A percentile compares a stretch with the other conserved stretches of the same genome.
Evolutionary conservation across 2,888 invertebrate genomes (phyloP).

Genomic region (Venusia cambrica): DNA sequence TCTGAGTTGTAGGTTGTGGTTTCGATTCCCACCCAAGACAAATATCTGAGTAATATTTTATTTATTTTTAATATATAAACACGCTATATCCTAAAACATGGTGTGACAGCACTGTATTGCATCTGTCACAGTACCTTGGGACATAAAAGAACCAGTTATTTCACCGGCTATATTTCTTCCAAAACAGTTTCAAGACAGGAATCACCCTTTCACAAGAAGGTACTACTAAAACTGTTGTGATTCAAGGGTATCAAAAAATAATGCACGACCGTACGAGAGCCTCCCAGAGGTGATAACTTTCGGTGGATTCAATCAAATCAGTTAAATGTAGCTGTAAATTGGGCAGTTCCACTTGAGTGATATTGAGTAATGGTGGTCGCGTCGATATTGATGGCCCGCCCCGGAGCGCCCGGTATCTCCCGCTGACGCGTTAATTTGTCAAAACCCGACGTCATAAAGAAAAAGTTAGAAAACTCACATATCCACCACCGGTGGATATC

Average conservation of each 20-base stretch:
- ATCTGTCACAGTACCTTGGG: no score
- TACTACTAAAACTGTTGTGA: no score
- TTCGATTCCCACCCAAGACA: no score
- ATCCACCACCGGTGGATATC: constrained; percentile 23
- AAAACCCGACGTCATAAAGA: constrained; percentile 64
- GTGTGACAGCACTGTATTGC: no score
- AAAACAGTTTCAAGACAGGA: no score
- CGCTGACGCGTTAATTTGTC: constrained; percentile 71
- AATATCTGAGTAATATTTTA: no score
- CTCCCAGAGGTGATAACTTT: constrained; percentile 56
- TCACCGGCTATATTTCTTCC: no score
- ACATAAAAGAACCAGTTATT: no score
- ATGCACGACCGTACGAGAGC: constrained; percentile 34
- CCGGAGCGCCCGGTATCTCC: constrained; percentile 55
- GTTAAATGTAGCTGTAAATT: constrained; percentile 79
- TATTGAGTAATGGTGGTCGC: constrained; percentile 73
- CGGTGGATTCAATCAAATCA: constrained; percentile 72
- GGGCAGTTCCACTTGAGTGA: constrained; percentile 75
- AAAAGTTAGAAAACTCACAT: constrained; percentile 53
- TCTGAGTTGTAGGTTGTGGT: no score
- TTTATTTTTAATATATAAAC: no score
- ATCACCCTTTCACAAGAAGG: no score
- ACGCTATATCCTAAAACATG: no score
- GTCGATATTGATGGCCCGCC: constrained; percentile 67
- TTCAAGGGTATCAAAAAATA: constrained; percentile 24